Evolutionary conservation across 1,140 invertebrate genomes (phyloP), one percentile per base, ranked within the genome.

Genomic region (Pentalonia nigronervosa): DNA sequence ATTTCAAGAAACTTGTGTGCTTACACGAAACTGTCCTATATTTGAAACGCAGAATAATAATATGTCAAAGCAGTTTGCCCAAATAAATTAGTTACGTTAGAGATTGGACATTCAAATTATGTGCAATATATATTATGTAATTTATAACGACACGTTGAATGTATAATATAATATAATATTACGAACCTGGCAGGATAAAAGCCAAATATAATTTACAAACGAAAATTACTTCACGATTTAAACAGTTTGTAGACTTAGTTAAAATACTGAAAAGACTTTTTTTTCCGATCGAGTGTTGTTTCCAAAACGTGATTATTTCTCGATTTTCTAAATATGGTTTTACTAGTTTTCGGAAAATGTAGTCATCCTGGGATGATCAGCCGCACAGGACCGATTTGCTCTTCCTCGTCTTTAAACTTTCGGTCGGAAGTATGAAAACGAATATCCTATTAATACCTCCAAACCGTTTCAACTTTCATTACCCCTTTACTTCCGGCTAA

Each of bases 381-480:
- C 9, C 60, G 17, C 17, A 9, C 30, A 91, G 25, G 60, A 47
- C 41, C 41, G 76, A 60, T 91, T 91, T 76, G 2, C 67, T 91
- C 8, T 81, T 53, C n/a, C 11, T 53, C 21, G 21, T 83, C 30
- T 36, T 92, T 84, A 83, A 91, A 76, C 41, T 91, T 76, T 91
- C 25, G n/a, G 47, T 48, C 47, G 30, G n/a, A 81, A 83, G 21
- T 83, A 92, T 83, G 21, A 50, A 92, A 92, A 92, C 53, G 60
- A 50, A 67, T 67, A 91, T 23, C 45, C 41, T 91, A 41, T 41
- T 50, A 83, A 84, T 92, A 81, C 76, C 60, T 50, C 23, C 41
- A 48, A 92, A 50, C 30, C 9, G 41, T 92, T 84, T 83, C 4
- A 53, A 84, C n/a, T 53, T 92, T 81, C 45, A n/a, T 50, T 30